Percentiles rank a stretch among this genome's conserved stretches.
phyloP scores from a whole-genome alignment of 2,888 invertebrate genomes.

The Phlogophora meticulosa region DNA sequence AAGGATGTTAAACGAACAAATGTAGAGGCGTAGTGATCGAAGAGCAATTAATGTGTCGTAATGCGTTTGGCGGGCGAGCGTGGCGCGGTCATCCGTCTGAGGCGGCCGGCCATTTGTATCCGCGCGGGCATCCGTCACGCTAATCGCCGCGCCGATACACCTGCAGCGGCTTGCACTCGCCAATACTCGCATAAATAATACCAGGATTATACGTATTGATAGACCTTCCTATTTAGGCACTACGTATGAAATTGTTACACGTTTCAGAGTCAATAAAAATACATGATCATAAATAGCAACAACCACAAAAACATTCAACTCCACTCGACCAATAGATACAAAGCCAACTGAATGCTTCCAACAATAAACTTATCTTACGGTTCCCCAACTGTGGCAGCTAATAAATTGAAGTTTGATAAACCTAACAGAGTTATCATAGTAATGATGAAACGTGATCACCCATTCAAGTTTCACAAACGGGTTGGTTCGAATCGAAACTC shows the following conservation, averaged over 20 bases:
- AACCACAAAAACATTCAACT: conserved; percentile 29
- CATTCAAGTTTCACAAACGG: conserved; percentile 88
- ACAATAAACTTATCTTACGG: conserved; percentile 61
- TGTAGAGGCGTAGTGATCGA: conserved; percentile 75
- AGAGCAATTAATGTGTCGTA: conserved; percentile 84
- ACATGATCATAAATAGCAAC: conserved; percentile 6
- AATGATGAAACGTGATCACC: conserved; percentile 87
- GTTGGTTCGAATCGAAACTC: conserved; percentile 87
- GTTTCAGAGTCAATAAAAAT: background rate
- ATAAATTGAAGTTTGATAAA: conserved; percentile 83
- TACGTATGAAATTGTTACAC: conserved; percentile 5
- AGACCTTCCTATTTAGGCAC: conserved; percentile 3
- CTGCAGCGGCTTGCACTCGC: conserved; percentile 74
- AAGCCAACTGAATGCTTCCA: conserved; percentile 36
- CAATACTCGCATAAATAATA: conserved; percentile 42
- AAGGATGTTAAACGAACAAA: conserved; percentile 69
- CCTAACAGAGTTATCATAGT: conserved; percentile 82
- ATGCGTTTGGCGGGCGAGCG: conserved; percentile 71
- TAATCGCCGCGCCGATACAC: conserved; percentile 83
- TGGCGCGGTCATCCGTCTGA: conserved; percentile 81
- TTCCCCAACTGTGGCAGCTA: conserved; percentile 72
- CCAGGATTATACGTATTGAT: conserved; percentile 5
- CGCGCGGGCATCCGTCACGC: conserved; percentile 83
- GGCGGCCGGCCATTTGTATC: conserved; percentile 85
- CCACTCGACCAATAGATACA: conserved; percentile 28